Base-by-base conservation (phyloP, 2,888 invertebrate species). In the Callimorpha dominula region DNA sequence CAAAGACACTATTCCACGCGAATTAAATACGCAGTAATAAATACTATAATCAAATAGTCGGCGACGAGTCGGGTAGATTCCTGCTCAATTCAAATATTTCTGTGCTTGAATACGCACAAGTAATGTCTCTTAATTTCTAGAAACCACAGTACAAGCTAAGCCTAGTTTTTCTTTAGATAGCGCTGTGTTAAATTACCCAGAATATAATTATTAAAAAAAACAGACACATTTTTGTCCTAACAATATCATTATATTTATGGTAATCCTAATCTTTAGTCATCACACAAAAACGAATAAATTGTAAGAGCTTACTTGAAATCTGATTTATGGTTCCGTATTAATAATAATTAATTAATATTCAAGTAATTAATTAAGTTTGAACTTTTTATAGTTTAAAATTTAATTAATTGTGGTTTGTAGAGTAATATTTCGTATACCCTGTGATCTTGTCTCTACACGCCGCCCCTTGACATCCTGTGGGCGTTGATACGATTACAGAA, bases 351-450 rank as follows among this genome's bases (percentile, higher is more conserved):
- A 74, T 65, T 67, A 60, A 31, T 60, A 68, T 52, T 40, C 67
- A 70, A 76, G 73, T 76, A 72, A 77, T 78, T 72, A 77, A 73
- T 76, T 70, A 71, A 31, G 1, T 31, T 31, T 31, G 31, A 31
- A 31, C 31, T 70, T 77, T 76, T 75, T 77, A 68, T 52, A 70
- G 65, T 76, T 60, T 20, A 60, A 77, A 20, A n/a, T 68, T 54
- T 78, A 78, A 78, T 78, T 70, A 72, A 71, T 68, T 69, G 74
- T 72, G 75, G 77, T 46, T 57, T 71, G 62, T 68, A 50, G n/a
- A 14, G 20, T 64, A 40, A 68, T 65, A 66, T 46, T 71, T 75
- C 74, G 14, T 67, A 46, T 54, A 20, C 15, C 17, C 65, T 70
- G 31, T 68, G 50, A 67, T 73, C 12, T 64, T 50, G 40, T 42